These are phyloP conservation scores for Saccostrea echinata DNA, from an alignment of 1,140 invertebrate genomes.

Conservation along the genomic window DNA sequence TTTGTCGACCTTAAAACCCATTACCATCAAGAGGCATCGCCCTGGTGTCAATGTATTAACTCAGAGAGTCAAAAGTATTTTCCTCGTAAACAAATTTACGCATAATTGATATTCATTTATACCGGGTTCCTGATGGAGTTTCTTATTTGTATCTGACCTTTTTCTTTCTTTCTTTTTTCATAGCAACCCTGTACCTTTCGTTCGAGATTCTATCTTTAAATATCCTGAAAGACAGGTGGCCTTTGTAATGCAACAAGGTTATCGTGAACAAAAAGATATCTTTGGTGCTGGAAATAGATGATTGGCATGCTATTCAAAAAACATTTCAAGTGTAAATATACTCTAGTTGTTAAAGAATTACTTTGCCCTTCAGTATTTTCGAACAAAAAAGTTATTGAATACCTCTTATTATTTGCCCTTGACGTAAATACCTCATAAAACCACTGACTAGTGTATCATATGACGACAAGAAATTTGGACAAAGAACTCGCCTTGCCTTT, in stretches of 20 bases:
- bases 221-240: slow-evolving; percentile 9
- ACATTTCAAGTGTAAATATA: slow-evolving; percentile 28
- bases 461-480: not conserved
- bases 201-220: slow-evolving; percentile 27
- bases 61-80: slow-evolving; percentile 25
- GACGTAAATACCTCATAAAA: slow-evolving; percentile 27
- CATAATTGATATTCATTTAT: not conserved
- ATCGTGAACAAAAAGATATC: slow-evolving; percentile 26
- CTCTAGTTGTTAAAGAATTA: not conserved
- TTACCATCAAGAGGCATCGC: slow-evolving; percentile 22
- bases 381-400: slow-evolving; percentile 28
- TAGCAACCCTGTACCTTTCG: slow-evolving; percentile 21
- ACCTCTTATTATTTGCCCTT: slow-evolving; percentile 19
- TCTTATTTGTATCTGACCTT: not conserved
- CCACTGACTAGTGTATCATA: not conserved
- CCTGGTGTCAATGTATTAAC: slow-evolving; percentile 29
- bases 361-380: slow-evolving; percentile 27
- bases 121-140: not conserved
- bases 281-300: slow-evolving; percentile 1
- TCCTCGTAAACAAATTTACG: slow-evolving; percentile 24
- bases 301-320: slow-evolving; percentile 16
- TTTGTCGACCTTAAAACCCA: slow-evolving; percentile 17
- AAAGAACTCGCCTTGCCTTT: slow-evolving; percentile 34
- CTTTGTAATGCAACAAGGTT: slow-evolving; percentile 12
- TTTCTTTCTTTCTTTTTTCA: slow-evolving; percentile 13